Base-by-base conservation (phyloP, 92 coral and sea anemone genomes). In the Zoanthus gigantus region DNA sequence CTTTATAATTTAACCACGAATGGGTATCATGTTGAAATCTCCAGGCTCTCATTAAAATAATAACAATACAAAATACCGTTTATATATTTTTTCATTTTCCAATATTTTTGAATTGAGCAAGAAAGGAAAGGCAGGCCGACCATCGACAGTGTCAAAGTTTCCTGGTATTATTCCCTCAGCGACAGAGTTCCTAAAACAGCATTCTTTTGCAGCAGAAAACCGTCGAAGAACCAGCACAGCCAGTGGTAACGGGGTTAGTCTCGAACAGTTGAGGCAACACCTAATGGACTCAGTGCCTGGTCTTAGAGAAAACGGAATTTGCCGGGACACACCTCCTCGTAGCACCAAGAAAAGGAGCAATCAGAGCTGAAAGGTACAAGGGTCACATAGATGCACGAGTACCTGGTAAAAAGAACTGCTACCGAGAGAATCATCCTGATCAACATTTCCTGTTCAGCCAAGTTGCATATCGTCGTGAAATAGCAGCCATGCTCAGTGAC, bases 321-420 rank as follows among this genome's bases (percentile, higher is more conserved):
- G 87, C 60, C 53, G 79, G 73, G 90, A 85, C 73, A 86, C 92
- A 72, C 72, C 66, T 90, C 53, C 66, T 85, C 17, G 89, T 71
- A 54, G 83, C 92, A 13, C 92, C 90, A 44, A 83, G 86, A 29
- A 90, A 85, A 52, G 79, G 76, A 50, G 86, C 86, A 78, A 63
- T 72, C 66, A 34, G 87, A 71, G 82, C 90, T 54, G 73, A 72
- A 32, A 73, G 90, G 47, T 90, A 90, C 86, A 90, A 90, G 86
- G 92, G 92, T 34, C 87, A 74, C 67, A 76, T 90, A 84, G 89
- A 90, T 74, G 81, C 89, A 14, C 80, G 78, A 78, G 92, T 90
- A 14, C 69, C 89, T 63, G 77, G 73, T 68, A 79, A 87, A 65
- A 79, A 71, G 56, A 87, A 87, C 66, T 34, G 75, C 69, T 87